phyloP scores from a whole-genome alignment of 2,797 vertebrate species.

The Aeoliscus strigatus region DNA sequence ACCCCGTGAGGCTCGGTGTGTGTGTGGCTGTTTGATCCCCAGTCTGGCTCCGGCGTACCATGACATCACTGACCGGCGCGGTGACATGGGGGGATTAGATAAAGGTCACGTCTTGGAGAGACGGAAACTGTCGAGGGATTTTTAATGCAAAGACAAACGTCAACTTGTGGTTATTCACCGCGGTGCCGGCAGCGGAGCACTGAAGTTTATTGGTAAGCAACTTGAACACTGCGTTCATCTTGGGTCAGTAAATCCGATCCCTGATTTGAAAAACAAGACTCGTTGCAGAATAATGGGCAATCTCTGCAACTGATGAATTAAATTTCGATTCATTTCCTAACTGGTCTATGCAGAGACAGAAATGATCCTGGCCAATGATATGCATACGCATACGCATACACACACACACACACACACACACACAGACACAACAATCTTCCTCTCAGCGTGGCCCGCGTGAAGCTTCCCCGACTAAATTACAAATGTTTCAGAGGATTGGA shows the following conservation, averaged over 20 bases:
- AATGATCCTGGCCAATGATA: conserved; percentile 56
- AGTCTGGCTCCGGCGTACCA: conserved; percentile 10
- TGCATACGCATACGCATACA: conserved; percentile 33
- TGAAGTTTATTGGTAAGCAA: conserved; percentile 4
- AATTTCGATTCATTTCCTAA: conserved; percentile 62
- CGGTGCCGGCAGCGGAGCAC: background rate
- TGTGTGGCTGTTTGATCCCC: too few species aligned
- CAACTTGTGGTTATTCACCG: too few species aligned
- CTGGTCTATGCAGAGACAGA: conserved; percentile 50
- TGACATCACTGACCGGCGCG: conserved; percentile 11
- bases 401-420: conserved; percentile 10
- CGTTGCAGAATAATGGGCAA: conserved; percentile 54
- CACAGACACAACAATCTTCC: conserved; percentile 34
- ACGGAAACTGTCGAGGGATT: conserved; percentile 5
- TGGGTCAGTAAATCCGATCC: conserved; percentile 33
- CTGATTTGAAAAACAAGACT: conserved; percentile 55
- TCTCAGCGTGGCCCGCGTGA: conserved; percentile 62
- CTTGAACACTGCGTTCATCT: too few species aligned
- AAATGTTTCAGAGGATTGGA: conserved; percentile 87
- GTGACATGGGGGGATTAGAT: conserved; percentile 16
- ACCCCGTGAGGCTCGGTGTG: too few species aligned
- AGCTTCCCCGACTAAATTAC: conserved; percentile 87
- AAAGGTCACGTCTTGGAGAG: conserved; percentile 29
- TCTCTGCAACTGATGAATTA: conserved; percentile 56
- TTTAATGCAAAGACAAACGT: too few species aligned